Conservation (phyloP, 2,888 invertebrate genomes). For the Hydroisotoma schaefferi region DNA sequence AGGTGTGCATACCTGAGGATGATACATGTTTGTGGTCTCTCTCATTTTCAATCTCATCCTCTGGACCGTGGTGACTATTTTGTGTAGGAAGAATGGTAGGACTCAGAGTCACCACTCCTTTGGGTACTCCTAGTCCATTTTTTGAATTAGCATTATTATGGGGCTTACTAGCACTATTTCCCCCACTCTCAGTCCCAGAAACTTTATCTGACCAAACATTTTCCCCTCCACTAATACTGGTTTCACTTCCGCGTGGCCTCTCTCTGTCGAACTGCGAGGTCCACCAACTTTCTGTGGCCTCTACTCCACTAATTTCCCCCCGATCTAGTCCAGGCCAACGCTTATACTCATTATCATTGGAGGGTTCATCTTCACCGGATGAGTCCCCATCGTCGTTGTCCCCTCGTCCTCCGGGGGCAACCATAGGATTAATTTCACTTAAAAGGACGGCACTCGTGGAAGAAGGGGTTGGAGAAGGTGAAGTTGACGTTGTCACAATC, state of each 20-base stretch:
- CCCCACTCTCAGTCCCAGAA: conserved; percentile 19
- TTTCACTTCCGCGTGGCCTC: conserved; percentile 33
- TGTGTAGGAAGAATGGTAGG: conserved; percentile 41
- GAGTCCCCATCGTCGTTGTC: conserved; percentile 26
- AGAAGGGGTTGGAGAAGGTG: conserved; percentile 23
- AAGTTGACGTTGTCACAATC: conserved; percentile 29
- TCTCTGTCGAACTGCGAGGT: conserved; percentile 42
- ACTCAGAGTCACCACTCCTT: conserved; percentile 37
- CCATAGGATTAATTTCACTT: conserved; percentile 33
- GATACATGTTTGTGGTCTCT: conserved; percentile 17
- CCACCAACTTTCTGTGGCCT: conserved; percentile 48
- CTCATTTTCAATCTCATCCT: conserved; percentile 37
- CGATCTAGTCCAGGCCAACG: conserved; percentile 37
- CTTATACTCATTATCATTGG: conserved; percentile 42
- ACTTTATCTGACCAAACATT: conserved; percentile 46
- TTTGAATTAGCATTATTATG: conserved; percentile 22
- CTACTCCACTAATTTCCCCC: conserved; percentile 15
- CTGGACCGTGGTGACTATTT: conserved; percentile 32
- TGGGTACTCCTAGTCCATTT: conserved; percentile 32
- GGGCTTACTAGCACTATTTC: conserved; percentile 11
- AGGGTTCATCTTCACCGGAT: conserved; percentile 44
- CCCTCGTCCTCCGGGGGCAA: conserved; percentile 24
- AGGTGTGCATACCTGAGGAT: conserved; percentile 35
- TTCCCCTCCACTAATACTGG: conserved; percentile 27
- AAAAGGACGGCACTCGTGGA: conserved; percentile 40